These are phyloP conservation scores for Drosophila willistoni DNA, from an alignment of 1,140 invertebrate species.

Conservation along the genomic window DNA sequence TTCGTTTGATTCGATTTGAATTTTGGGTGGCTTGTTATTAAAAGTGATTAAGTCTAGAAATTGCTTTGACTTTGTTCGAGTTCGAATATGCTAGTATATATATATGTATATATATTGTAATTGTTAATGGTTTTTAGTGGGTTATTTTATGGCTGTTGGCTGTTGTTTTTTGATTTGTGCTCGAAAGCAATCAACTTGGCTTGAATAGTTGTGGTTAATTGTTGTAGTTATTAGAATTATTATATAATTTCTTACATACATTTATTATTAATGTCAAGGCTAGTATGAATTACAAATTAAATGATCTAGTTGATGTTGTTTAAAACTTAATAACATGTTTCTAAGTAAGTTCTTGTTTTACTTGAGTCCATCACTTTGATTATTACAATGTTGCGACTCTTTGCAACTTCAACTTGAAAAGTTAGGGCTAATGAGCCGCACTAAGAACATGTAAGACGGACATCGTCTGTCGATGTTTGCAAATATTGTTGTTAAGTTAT, in stretches of 20 bases:
- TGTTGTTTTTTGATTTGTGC: slow-evolving; percentile 1
- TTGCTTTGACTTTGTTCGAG: slow-evolving; percentile 6
- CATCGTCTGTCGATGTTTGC: no score
- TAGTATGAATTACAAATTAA: no score
- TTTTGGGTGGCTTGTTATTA: slow-evolving; percentile 9
- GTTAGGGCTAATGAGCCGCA: no score
- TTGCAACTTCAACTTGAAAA: no score
- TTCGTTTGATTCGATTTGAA: not conserved
- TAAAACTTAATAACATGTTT: no score
- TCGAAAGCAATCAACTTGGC: not conserved
- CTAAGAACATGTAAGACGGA: no score
- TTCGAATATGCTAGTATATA: not conserved
- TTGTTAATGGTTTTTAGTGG: slow-evolving; percentile 8
- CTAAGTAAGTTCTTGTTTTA: no score
- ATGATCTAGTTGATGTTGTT: no score
- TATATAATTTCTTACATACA: not conserved
- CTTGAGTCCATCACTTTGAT: no score
- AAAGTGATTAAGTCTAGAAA: slow-evolving; percentile 7
- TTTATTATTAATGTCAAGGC: not conserved
- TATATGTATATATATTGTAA: not conserved
- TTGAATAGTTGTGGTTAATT: not conserved
- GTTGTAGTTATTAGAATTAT: slow-evolving; percentile 2
- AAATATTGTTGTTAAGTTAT: no score
- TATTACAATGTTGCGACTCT: no score
- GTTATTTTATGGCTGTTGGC: not conserved